phyloP scores from a whole-genome alignment of 1,140 invertebrate genomes.

The Atopsyche davidsoni region DNA sequence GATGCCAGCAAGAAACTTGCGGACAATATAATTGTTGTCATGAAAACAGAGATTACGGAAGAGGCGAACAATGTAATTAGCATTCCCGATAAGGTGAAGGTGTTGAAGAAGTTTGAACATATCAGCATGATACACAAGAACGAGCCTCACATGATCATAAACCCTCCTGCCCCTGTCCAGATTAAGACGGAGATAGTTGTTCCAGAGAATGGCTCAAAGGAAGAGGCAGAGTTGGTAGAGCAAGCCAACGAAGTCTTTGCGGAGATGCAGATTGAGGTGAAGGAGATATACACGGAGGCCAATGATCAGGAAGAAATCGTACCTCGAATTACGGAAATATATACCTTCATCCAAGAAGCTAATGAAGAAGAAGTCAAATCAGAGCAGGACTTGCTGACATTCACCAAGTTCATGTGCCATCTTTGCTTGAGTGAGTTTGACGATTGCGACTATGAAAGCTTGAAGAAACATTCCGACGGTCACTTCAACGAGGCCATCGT shows the following conservation, averaged over 20 bases:
- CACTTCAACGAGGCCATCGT: conserved; percentile 4
- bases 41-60: too few species aligned
- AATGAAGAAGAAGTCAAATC: not conserved
- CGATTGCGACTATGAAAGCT: conserved; percentile 7
- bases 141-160: too few species aligned
- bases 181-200: not conserved
- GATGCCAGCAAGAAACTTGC: conserved; percentile 13
- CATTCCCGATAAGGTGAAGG: too few species aligned
- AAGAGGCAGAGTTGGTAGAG: conserved; percentile 1
- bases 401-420: conserved; percentile 22
- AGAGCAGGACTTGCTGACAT: conserved; percentile 14
- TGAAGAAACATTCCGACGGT: conserved; percentile 9
- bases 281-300: conserved; percentile 13
- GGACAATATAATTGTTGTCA: too few species aligned
- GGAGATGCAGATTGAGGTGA: conserved; percentile 4
- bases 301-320: conserved; percentile 14
- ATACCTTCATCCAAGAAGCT: conserved; percentile 3
- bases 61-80: too few species aligned
- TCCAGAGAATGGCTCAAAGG: not conserved
- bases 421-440: conserved; percentile 19
- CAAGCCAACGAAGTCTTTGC: conserved; percentile 1
- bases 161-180: not conserved
- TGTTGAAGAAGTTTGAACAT: too few species aligned
- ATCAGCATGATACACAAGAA: too few species aligned
- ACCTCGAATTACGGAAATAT: conserved; percentile 14